Conservation (phyloP, 2,113 vertebrate genomes). For the Calyptomena viridis region DNA sequence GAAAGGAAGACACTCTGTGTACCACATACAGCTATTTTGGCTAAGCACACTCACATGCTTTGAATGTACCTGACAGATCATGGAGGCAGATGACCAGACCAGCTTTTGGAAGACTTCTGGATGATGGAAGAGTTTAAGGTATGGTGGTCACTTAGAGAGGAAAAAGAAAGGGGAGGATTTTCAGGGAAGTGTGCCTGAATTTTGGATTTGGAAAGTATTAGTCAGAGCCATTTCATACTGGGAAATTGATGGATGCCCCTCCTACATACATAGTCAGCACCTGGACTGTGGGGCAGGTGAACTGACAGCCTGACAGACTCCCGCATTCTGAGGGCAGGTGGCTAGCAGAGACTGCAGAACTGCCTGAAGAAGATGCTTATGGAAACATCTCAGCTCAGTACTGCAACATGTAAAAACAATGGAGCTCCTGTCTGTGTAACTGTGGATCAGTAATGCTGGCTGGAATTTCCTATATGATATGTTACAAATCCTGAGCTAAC, state of each 20-base stretch:
- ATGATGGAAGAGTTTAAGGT: not conserved
- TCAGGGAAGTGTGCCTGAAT: not conserved
- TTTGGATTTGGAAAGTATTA: not conserved
- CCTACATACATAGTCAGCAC: rapidly evolving
- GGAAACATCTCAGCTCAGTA: not conserved
- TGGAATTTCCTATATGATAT: not conserved
- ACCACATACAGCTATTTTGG: not conserved
- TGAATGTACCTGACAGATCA: not conserved
- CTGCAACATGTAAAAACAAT: not conserved
- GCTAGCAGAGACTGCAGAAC: not conserved
- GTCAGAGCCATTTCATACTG: not conserved
- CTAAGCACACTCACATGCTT: not conserved
- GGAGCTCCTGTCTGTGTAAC: not conserved
- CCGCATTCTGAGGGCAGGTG: not conserved
- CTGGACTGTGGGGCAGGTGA: not conserved
- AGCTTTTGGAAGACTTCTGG: not conserved
- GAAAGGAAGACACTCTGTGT: not conserved
- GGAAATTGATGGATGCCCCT: not conserved
- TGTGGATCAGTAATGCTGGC: not conserved
- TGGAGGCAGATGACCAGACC: not conserved
- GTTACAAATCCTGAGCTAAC: not conserved
- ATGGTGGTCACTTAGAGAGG: not conserved
- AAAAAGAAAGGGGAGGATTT: not conserved
- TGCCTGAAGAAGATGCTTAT: not conserved
- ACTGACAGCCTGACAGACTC: not conserved